Conservation (phyloP, 2,888 invertebrate genomes). For the Xestobium rufovillosum region DNA sequence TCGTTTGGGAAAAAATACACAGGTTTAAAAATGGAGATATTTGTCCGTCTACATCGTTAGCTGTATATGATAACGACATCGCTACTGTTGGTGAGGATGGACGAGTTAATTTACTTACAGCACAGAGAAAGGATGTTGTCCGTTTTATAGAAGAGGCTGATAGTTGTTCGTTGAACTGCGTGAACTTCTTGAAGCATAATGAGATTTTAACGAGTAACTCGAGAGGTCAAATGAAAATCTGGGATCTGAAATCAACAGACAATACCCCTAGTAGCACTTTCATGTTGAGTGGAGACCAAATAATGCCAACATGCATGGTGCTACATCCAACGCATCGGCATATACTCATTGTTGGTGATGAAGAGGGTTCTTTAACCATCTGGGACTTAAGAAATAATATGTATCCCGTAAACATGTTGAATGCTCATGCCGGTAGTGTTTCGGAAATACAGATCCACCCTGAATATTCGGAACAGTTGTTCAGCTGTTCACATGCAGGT, state of each 20-base stretch:
- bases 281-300: conserved; percentile 65
- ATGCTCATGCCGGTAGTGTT: conserved; percentile 67
- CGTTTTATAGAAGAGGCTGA: conserved; percentile 59
- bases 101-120: conserved; percentile 50
- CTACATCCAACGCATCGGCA: conserved; percentile 86
- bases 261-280: conserved; percentile 63
- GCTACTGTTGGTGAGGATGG: conserved; percentile 85
- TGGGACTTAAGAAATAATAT: conserved; percentile 85
- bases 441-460: conserved; percentile 86
- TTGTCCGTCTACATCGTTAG: conserved; percentile 70
- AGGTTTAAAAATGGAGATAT: conserved; percentile 47
- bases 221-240: conserved; percentile 84
- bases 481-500: conserved; percentile 73
- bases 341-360: conserved; percentile 73
- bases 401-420: conserved; percentile 74
- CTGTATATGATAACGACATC: conserved; percentile 69
- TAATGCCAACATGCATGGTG: conserved; percentile 66
- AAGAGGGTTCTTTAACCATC: conserved; percentile 77
- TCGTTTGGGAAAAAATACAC: conserved; percentile 61
- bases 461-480: conserved; percentile 74
- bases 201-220: conserved; percentile 78
- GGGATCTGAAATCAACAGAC: conserved; percentile 65
- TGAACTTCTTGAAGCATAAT: conserved; percentile 63
- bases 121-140: conserved; percentile 45
- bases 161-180: conserved; percentile 71